Conservation (phyloP, 2,888 invertebrate genomes). For the Prenolepis imparis region DNA sequence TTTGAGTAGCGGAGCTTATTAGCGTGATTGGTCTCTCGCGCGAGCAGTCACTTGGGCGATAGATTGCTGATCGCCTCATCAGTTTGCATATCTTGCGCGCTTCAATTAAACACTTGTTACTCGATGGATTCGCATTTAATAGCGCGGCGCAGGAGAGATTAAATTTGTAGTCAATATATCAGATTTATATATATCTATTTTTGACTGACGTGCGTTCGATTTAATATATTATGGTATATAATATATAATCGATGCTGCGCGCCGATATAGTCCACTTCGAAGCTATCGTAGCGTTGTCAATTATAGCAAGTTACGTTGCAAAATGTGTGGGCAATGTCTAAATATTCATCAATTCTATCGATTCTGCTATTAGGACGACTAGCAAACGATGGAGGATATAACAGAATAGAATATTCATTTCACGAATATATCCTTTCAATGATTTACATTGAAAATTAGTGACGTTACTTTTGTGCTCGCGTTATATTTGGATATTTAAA, state of each 20-base stretch:
- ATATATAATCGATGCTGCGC: constrained; percentile 23
- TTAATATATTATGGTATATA: constrained; percentile 64
- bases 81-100: constrained; percentile 47
- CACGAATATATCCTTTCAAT: constrained; percentile 6
- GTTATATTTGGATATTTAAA: background rate
- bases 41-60: constrained; percentile 21
- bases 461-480: constrained; percentile 4
- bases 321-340: constrained; percentile 40
- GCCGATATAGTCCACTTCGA: constrained; percentile 33
- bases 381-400: constrained; percentile 26
- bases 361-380: constrained; percentile 32
- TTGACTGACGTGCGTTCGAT: constrained; percentile 58
- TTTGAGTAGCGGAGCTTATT: constrained; percentile 35
- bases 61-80: background rate
- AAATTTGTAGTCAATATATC: constrained; percentile 54
- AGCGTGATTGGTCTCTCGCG: constrained; percentile 31
- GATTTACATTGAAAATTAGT: constrained; percentile 1
- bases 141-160: constrained; percentile 46
- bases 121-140: constrained; percentile 57
- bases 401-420: constrained; percentile 48
- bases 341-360: constrained; percentile 48
- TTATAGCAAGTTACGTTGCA: constrained; percentile 48
- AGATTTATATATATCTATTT: constrained; percentile 60
- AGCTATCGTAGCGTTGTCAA: constrained; percentile 44
- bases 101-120: constrained; percentile 57